phyloP scores from a whole-genome alignment of 2,888 invertebrate genomes.

The Limulus polyphemus region DNA sequence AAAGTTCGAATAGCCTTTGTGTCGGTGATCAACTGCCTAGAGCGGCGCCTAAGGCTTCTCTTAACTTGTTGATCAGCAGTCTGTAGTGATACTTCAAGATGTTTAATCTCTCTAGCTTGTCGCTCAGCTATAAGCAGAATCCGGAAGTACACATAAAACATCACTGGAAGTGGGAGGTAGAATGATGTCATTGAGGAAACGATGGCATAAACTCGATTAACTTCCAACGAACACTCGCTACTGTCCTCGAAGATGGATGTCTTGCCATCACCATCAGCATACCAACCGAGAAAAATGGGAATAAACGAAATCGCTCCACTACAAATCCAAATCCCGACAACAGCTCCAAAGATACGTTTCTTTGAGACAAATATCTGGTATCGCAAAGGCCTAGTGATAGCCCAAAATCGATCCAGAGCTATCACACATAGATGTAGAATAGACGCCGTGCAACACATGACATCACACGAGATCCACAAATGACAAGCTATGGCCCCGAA shows the following conservation, averaged over 20 bases:
- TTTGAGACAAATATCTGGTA: conserved; percentile 29
- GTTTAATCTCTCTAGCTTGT: conserved; percentile 31
- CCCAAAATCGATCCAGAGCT: conserved; percentile 40
- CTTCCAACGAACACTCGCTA: conserved; percentile 20
- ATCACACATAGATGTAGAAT: conserved; percentile 34
- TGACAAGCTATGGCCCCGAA: conserved; percentile 34
- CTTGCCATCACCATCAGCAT: conserved; percentile 25
- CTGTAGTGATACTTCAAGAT: conserved; percentile 28
- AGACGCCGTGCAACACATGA: conserved; percentile 36
- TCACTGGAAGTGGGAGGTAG: conserved; percentile 33
- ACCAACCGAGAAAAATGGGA: conserved; percentile 35
- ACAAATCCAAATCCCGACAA: conserved; percentile 33
- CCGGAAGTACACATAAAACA: conserved; percentile 32
- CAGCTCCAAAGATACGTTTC: conserved; percentile 28
- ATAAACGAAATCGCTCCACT: conserved; percentile 34
- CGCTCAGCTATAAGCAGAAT: conserved; percentile 32
- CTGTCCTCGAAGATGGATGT: conserved; percentile 25
- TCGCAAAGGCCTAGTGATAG: conserved; percentile 33
- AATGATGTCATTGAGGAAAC: conserved; percentile 33
- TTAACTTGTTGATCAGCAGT: conserved; percentile 20
- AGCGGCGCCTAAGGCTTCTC: conserved; percentile 71
- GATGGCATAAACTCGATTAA: conserved; percentile 33
- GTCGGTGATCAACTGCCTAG: conserved; percentile 83
- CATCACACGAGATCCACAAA: conserved; percentile 35
- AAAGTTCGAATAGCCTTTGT: conserved; percentile 93